Conservation (phyloP, 1,140 invertebrate species). For the Eumeta japonica region DNA sequence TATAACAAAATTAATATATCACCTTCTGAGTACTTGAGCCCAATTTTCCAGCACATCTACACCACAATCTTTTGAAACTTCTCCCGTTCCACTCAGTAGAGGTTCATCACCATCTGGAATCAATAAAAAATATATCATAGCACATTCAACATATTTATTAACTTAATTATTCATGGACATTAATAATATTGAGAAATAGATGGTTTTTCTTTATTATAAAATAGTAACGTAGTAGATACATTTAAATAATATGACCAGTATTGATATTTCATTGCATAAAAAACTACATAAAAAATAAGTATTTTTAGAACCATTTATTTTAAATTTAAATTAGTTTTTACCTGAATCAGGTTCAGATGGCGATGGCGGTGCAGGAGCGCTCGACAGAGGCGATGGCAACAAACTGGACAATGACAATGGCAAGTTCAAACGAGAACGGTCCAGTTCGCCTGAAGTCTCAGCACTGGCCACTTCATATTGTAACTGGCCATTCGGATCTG, state of each 20-base stretch:
- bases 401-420: conserved; percentile 69
- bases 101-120: conserved; percentile 88
- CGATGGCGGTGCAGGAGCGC: conserved; percentile 72
- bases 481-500: conserved; percentile 59
- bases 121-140: conserved; percentile 9
- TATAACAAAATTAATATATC: no score
- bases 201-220: no score
- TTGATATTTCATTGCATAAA: no score
- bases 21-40: conserved; percentile 85
- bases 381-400: conserved; percentile 71
- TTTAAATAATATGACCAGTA: conserved; percentile 2
- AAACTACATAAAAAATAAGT: no score
- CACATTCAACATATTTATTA: neutral
- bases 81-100: conserved; percentile 90
- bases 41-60: conserved; percentile 90
- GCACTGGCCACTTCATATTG: conserved; percentile 80
- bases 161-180: neutral
- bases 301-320: no score
- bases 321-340: conserved; percentile 41
- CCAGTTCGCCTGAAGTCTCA: conserved; percentile 81
- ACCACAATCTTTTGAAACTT: conserved; percentile 94
- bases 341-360: conserved; percentile 79
- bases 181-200: no score
- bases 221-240: conserved; percentile 6
- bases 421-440: conserved; percentile 73